These are phyloP conservation scores for Zootermopsis nevadensis DNA, from an alignment of 2,888 invertebrate genomes.

Conservation along the genomic window DNA sequence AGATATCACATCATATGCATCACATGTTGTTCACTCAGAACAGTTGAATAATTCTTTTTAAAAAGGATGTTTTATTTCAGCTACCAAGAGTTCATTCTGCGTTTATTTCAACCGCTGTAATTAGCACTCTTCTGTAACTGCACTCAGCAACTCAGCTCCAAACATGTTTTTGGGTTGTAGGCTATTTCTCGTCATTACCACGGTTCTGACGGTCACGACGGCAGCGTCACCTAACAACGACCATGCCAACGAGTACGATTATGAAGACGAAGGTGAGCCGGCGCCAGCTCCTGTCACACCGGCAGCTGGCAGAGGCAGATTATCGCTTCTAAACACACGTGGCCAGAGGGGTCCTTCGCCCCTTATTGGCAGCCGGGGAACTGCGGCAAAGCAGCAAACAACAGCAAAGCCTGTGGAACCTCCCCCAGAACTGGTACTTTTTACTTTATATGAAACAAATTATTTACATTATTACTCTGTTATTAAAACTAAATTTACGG, in stretches of 20 bases:
- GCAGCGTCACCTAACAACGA: conserved; percentile 28
- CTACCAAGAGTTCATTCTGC: too few relatives aligned
- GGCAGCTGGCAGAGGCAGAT: conserved; percentile 13
- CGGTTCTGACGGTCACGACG: conserved; percentile 20
- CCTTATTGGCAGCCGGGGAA: conserved; percentile 36
- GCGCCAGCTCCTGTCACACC: conserved; percentile 28
- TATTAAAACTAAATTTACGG: too few relatives aligned
- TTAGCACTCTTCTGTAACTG: neutral
- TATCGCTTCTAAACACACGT: conserved; percentile 42
- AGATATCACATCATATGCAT: too few relatives aligned
- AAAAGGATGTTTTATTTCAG: too few relatives aligned
- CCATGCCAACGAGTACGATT: conserved; percentile 42
- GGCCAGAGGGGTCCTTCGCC: conserved; percentile 45
- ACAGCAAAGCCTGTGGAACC: conserved; percentile 20
- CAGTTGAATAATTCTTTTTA: too few relatives aligned
- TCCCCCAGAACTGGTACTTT: conserved; percentile 16
- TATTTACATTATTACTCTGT: too few relatives aligned
- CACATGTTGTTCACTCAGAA: too few relatives aligned
- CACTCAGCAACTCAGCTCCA: neutral
- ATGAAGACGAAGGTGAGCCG: conserved; percentile 42
- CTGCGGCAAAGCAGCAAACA: neutral
- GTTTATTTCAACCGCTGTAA: too few relatives aligned
- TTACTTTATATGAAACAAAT: too few relatives aligned
- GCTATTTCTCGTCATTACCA: neutral
- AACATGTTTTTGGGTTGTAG: neutral